Evolutionary conservation across 2,113 vertebrate species (phyloP), one percentile per base, ranked within the genome.

Genomic region (Elgaria multicarinata): DNA sequence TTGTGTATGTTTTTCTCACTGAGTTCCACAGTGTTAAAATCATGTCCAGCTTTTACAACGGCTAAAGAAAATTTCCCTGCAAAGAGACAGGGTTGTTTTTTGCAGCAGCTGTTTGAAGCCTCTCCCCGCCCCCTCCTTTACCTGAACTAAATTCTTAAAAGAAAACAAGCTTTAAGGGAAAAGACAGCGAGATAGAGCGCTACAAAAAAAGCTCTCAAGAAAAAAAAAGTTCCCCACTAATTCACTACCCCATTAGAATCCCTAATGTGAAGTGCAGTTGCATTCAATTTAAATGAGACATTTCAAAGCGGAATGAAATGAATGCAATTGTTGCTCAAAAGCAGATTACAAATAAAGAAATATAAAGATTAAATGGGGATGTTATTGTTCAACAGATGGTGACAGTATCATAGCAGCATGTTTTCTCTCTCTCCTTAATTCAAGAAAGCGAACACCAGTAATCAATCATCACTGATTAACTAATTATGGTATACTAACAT

Each of bases 381-480:
- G 90, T 88, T 77, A 96, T 93, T 89, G 95, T 97, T 96, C 96
- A 97, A 95, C 97, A 97, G 97, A 97, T 97, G 97, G 97, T 94
- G 95, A 96, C 94, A 95, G 94, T 87, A 86, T 92, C 92, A 89
- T 42, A 92, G 94, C 95, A 95, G 96, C 91, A 88, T 96, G 96
- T 95, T 96, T 93, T 94, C n/a, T 96, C 96, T 95, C 95, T 91
- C 96, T 93, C 94, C 95, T 94, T 94, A 95, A 95, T 96, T 96
- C 96, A 97, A 94, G 96, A 97, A 96, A 82, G 93, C 93, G 95
- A 97, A 97, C 95, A 94, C 76, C 91, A 92, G 83, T 94, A 95
- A 97, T 98, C 97, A 95, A 96, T 97, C 97, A 97, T 94, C 93
- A 89, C 96, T 96, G 97, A 97, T 97, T 97, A 97, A 97, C 95